Base-by-base conservation (phyloP, 2,113 vertebrate species). In the Pagrus major region DNA sequence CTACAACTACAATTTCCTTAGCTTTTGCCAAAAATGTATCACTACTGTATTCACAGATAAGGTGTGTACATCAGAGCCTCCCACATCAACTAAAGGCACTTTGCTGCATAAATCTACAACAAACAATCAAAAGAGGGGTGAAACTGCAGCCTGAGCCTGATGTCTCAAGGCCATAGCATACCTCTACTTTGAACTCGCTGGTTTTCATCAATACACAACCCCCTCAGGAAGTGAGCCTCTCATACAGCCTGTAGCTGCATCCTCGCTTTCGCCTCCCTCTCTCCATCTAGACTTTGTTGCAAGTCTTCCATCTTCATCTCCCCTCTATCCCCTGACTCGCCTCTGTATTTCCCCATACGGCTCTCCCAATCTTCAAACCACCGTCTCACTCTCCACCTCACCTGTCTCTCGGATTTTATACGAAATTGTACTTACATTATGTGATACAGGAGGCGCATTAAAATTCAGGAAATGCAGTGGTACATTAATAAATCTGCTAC, bases 151-250 rank as follows among this genome's bases (percentile, higher is more conserved):
- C 58, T 23, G 58, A 64, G 55, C 67, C 56, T 49, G 20, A 33
- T 73, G 77, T 86, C 84, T 88, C 87, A 87, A 83, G 86, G 85
- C 82, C 75, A 78, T 21, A 64, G 54, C 51, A 37, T 29, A 59
- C 73, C 49, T 79, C 69, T 64, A 39, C 81, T 85, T 85, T 86
- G 60, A 89, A 86, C 81, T 73, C 47, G 70, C 52, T 71, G 82
- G 59, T 84, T 89, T 90, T 72, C 79, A 81, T 90, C 86, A 81
- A 79, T 76, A 71, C 76, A 85, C 69, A 23, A 27, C 7, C 75
- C 58, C 58, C 47, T 37, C n/a, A 81, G 61, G 80, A 85, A 72
- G 46, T 3, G 21, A 77, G 27, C 71, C 42, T 85, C 20, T 74
- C 83, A 59, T 35, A 71, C 46, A 54, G 83, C 72, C 76, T 80